Percentiles rank a stretch among this genome's conserved stretches.
Conservation (phyloP, 2,888 invertebrate species). For the Ametastegia equiseti region DNA sequence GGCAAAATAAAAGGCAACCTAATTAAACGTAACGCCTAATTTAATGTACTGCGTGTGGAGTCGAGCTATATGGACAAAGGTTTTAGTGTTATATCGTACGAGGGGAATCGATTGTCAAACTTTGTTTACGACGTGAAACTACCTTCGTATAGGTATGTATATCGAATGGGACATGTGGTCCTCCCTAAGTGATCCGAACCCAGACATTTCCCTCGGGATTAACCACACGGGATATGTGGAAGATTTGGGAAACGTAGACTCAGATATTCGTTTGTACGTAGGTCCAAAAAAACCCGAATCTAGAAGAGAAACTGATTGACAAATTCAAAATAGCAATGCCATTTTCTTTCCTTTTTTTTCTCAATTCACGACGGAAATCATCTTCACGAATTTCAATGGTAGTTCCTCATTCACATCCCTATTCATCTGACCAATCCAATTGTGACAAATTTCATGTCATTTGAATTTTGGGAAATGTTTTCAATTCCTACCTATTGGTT, state of each 20-base stretch:
- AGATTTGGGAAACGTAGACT: background rate
- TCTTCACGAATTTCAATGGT: too few relatives aligned
- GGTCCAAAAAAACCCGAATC: background rate
- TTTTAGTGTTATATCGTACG: background rate
- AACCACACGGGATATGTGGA: background rate
- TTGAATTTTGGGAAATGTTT: too few relatives aligned
- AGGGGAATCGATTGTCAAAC: conserved; percentile 29
- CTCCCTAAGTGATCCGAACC: conserved; percentile 17
- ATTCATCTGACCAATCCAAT: too few relatives aligned
- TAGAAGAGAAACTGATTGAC: background rate
- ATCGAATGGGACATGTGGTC: conserved; percentile 1
- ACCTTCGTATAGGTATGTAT: background rate
- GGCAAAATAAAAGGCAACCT: conserved; percentile 17
- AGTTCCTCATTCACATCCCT: too few relatives aligned
- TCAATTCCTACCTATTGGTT: too few relatives aligned
- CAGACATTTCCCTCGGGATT: conserved; percentile 32
- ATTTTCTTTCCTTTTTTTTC: background rate
- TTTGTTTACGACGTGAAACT: conserved; percentile 10
- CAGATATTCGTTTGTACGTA: background rate
- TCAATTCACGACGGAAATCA: too few relatives aligned
- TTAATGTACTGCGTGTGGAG: background rate
- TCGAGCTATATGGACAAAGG: background rate
- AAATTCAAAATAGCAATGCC: background rate
- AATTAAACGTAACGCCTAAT: conserved; percentile 12
- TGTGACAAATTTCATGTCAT: too few relatives aligned